Percentiles rank a stretch among this genome's conserved stretches.
phyloP scores from a whole-genome alignment of 2,113 vertebrate species.

The Catagonus wagneri region DNA sequence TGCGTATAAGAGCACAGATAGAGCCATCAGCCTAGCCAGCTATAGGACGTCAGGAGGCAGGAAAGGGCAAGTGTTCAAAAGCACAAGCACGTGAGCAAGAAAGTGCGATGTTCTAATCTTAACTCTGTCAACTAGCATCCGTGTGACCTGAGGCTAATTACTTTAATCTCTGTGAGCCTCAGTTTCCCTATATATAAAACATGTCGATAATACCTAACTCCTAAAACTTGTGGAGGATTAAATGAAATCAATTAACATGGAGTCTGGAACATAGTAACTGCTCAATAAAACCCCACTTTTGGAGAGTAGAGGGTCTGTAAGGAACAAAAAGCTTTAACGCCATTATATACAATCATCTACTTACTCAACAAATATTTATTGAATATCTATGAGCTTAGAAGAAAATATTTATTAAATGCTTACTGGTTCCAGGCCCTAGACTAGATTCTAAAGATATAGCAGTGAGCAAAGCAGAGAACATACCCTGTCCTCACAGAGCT shows the following conservation, averaged over 20 bases:
- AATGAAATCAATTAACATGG: background rate
- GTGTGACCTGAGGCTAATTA: background rate
- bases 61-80: background rate
- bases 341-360: background rate
- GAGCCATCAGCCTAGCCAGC: background rate
- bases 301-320: background rate
- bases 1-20: rapidly evolving
- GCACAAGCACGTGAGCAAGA: background rate
- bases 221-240: background rate
- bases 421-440: background rate
- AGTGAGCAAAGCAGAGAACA: background rate
- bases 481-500: background rate
- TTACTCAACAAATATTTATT: background rate
- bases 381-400: background rate
- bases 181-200: background rate
- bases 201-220: background rate
- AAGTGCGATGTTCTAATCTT: background rate
- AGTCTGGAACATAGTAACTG: background rate
- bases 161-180: background rate
- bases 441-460: background rate
- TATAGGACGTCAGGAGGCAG: background rate
- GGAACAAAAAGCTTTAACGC: background rate
- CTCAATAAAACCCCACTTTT: background rate
- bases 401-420: background rate
- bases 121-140: background rate